A percentile compares a stretch with the other conserved stretches of the same genome.
Conservation (phyloP, 2,113 vertebrate species). For the Pteronura brasiliensis region DNA sequence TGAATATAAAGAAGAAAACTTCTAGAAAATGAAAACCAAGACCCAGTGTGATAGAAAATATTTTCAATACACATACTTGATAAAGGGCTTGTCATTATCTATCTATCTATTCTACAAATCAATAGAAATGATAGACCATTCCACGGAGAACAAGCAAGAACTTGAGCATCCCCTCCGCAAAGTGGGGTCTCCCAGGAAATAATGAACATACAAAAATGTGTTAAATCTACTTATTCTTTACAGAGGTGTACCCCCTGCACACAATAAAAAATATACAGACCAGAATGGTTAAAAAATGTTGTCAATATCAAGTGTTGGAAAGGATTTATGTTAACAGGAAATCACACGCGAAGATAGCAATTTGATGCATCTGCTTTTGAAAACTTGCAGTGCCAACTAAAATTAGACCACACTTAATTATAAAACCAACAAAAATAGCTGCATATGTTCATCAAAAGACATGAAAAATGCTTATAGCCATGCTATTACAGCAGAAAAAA, state of each 20-base stretch:
- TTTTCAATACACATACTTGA: neutral
- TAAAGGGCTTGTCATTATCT: neutral
- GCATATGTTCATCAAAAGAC: neutral
- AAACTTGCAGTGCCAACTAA: neutral
- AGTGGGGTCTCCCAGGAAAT: neutral
- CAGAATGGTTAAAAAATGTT: neutral
- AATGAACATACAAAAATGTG: neutral
- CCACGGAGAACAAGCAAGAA: neutral
- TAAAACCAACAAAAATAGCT: neutral
- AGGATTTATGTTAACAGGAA: neutral
- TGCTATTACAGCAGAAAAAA: neutral
- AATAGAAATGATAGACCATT: neutral
- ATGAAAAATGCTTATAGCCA: neutral
- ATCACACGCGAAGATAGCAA: neutral
- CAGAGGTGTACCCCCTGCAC: neutral
- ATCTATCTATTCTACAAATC: neutral
- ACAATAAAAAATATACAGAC: neutral
- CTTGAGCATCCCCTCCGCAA: neutral
- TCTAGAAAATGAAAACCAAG: neutral
- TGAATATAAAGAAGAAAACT: neutral
- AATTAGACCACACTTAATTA: neutral
- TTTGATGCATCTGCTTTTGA: neutral
- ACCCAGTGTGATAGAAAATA: accelerated
- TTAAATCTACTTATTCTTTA: neutral
- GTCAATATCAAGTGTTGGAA: neutral